Percentiles rank a stretch among this genome's conserved stretches.
These are phyloP conservation scores for Rhinoderma darwinii DNA, from an alignment of 2,113 vertebrate species.

Conservation along the genomic window DNA sequence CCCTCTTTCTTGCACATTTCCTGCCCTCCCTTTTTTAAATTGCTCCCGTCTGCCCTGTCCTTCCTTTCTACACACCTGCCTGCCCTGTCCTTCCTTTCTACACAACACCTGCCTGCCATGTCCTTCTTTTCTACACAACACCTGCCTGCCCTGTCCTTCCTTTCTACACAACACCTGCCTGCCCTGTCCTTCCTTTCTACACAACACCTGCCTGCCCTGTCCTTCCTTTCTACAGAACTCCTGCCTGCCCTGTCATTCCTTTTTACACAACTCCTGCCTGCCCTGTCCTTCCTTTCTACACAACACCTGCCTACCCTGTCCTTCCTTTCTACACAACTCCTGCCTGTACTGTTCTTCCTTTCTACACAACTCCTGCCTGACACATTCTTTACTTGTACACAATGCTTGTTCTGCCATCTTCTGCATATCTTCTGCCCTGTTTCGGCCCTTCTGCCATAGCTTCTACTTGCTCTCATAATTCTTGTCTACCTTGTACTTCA, in stretches of 20 bases:
- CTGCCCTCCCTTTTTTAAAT: neutral
- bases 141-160: neutral
- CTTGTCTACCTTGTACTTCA: too few relatives aligned
- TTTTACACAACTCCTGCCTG: neutral
- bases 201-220: neutral
- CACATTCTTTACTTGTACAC: neutral
- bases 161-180: neutral
- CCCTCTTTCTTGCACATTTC: neutral
- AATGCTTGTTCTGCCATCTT: too few relatives aligned
- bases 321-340: neutral
- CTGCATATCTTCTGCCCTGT: neutral
- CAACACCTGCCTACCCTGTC: too few relatives aligned
- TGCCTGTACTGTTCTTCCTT: neutral
- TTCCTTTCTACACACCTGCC: neutral
- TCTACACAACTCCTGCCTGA: neutral
- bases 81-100: neutral
- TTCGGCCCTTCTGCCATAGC: too few relatives aligned
- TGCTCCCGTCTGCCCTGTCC: neutral
- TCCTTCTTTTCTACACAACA: neutral
- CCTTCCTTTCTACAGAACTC: neutral
- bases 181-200: neutral
- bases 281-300: neutral
- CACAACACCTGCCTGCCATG: neutral
- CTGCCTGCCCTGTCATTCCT: neutral
- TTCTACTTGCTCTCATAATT: too few relatives aligned